Percentiles rank a stretch among this genome's conserved stretches.
phyloP scores from a whole-genome alignment of 1,140 invertebrate genomes.

The Solenopsis invicta region DNA sequence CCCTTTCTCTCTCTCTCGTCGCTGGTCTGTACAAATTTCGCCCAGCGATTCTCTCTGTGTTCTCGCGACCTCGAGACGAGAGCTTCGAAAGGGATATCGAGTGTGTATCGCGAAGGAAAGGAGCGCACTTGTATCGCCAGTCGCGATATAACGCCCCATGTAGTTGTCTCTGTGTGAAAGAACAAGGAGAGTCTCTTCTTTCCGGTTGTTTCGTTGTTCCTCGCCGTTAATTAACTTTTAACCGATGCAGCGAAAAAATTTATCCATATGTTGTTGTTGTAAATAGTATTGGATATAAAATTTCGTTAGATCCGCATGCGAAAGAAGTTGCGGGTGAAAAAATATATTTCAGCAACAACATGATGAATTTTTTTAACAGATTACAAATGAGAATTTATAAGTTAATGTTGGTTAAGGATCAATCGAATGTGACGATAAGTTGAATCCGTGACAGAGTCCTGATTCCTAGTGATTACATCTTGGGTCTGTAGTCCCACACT shows the following conservation, averaged over 20 bases:
- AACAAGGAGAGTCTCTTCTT: conserved; percentile 2
- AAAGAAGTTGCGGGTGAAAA: background rate
- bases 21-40: conserved; percentile 56
- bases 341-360: background rate
- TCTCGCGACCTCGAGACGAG: conserved; percentile 53
- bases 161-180: background rate
- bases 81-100: conserved; percentile 12
- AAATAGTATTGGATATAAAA: background rate
- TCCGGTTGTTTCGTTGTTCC: conserved; percentile 22
- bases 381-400: background rate
- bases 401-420: background rate
- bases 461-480: conserved; percentile 41
- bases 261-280: background rate
- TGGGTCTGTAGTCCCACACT: conserved; percentile 5
- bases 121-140: conserved; percentile 1
- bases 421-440: conserved; percentile 7
- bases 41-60: conserved; percentile 53
- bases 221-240: conserved; percentile 36
- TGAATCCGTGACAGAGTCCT: conserved; percentile 20
- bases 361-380: conserved; percentile 2
- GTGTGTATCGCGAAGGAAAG: background rate
- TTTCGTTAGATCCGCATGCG: background rate
- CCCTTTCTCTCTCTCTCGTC: conserved; percentile 29
- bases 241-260: background rate
- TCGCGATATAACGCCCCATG: too few species aligned